These are phyloP conservation scores for Tenebrio molitor DNA, from an alignment of 1,140 invertebrate genomes.

Conservation along the genomic window DNA sequence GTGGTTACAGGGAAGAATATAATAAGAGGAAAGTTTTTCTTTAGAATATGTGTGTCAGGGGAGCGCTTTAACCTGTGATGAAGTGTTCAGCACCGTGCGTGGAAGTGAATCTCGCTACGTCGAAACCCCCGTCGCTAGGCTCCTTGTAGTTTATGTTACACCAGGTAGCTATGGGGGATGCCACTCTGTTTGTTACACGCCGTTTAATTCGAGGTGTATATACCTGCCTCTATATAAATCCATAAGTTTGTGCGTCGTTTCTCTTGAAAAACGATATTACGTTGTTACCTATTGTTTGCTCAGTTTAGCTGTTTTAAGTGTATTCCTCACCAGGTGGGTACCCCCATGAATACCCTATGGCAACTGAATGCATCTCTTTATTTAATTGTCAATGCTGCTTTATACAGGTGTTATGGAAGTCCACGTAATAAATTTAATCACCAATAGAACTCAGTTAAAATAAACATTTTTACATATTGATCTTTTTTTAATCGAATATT, in stretches of 20 bases:
- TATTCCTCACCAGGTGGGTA: no score
- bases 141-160: constrained; percentile 38
- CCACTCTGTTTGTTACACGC: constrained; percentile 47
- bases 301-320: background rate
- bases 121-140: constrained; percentile 3
- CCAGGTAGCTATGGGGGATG: constrained; percentile 18
- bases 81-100: constrained; percentile 26
- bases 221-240: constrained; percentile 37
- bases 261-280: constrained; percentile 2
- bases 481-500: no score
- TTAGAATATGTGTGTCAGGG: constrained; percentile 31
- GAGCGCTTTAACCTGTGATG: constrained; percentile 37
- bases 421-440: no score
- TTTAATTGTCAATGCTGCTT: no score
- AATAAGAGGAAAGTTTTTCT: constrained; percentile 40
- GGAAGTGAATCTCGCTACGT: constrained; percentile 12
- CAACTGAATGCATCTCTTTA: no score
- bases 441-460: no score
- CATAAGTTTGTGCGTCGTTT: constrained; percentile 36
- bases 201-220: constrained; percentile 49
- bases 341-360: no score
- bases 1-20: constrained; percentile 8
- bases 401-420: no score
- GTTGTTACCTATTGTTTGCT: constrained; percentile 1
- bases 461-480: no score